Base-by-base conservation (phyloP, 2,113 vertebrate genomes). In the Setophaga petechia region DNA sequence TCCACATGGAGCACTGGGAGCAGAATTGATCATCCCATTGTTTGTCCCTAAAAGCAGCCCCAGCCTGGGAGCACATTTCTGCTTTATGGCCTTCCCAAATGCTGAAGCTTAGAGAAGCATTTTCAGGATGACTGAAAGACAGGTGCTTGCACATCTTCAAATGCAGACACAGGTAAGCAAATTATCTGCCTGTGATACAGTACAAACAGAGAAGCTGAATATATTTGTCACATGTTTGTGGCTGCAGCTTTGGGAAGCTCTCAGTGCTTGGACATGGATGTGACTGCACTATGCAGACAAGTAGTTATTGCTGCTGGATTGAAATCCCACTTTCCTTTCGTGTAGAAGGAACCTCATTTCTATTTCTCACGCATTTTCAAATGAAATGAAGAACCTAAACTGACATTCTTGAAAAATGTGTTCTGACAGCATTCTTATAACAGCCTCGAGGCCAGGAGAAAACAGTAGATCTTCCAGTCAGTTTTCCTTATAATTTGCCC, bases 111-210 rank as follows among this genome's bases (percentile, higher is more conserved):
- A 55, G 27, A 91, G 73, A 41, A 78, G 49, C 27, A 4, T 67
- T 72, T 89, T 61, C 49, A 47, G 44, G 15, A 15, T 25, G 57
- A 33, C 30, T 3, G 1, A 46, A 93, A 66, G 33, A 47, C 27
- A n/a, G 5, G 17, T 58, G 33, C 28, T 46, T 63, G 66, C 44
- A 35, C 15, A 6, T 59, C 35, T n/a, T 72, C 41, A 37, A 72
- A 16, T 35, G 20, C 2, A 67, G 49, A n/a, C 61, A n/a, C 11
- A n/a, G 16, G 12, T 7, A 14, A 18, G 47, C 6, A 21, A 27
- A 20, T 72, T 30, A 9, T 2, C 22, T 66, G 11, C 35, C 71
- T 33, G 4, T 30, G 54, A 5, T 8, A 10, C 0, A 1, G 30
- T 20, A 39, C 55, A 51, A 46, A 35, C 7, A 22, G 65, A 67